phyloP scores from a whole-genome alignment of 2,113 vertebrate genomes.

The Rhinoptilus africanus region DNA sequence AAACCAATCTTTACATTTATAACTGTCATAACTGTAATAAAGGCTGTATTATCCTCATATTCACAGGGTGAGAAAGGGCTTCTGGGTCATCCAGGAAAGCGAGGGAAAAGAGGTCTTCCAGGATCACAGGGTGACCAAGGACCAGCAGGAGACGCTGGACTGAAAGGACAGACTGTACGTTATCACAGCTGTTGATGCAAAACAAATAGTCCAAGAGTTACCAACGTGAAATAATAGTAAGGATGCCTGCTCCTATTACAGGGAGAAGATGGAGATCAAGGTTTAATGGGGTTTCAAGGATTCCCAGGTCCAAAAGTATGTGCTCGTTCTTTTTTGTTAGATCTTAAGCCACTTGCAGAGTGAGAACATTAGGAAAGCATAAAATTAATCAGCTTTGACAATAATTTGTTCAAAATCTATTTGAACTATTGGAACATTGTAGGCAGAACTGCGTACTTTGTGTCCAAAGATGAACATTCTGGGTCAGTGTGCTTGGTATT shows the following conservation, averaged over 20 bases:
- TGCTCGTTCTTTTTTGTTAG: conserved; percentile 12
- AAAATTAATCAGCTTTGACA: conserved; percentile 12
- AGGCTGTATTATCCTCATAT: not conserved
- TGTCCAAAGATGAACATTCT: not conserved
- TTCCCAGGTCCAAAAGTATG: conserved; percentile 92
- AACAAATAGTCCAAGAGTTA: not conserved
- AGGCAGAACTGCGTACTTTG: not conserved
- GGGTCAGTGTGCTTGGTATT: not conserved
- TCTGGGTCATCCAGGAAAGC: conserved; percentile 81
- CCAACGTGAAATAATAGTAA: not conserved
- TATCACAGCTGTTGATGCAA: not conserved
- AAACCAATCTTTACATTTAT: not conserved
- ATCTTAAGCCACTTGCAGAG: not conserved
- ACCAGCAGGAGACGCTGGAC: conserved; percentile 78
- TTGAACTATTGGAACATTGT: not conserved
- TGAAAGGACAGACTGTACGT: conserved; percentile 88
- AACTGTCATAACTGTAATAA: not conserved
- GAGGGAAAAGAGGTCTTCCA: conserved; percentile 81
- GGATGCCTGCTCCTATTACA: conserved; percentile 70
- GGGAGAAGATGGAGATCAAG: conserved; percentile 88
- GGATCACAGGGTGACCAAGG: conserved; percentile 90
- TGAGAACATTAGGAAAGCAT: not conserved
- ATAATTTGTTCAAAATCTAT: not conserved
- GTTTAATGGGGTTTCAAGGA: conserved; percentile 90
- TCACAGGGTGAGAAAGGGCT: conserved; percentile 88